Base-by-base conservation (phyloP, 2,888 invertebrate genomes). In the Acleris laterana region DNA sequence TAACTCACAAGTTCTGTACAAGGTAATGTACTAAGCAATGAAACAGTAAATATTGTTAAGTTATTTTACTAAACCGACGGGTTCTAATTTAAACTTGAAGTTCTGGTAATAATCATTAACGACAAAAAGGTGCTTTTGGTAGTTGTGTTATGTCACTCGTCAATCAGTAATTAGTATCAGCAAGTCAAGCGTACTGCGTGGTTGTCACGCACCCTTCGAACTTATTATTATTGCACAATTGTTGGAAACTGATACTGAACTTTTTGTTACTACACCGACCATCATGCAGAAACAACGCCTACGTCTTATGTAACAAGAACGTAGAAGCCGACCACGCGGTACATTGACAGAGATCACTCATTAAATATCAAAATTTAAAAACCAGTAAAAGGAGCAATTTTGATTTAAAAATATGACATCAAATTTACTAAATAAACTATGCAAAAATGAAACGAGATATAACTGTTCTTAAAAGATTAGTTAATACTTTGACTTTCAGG, bases 181-280 rank as follows among this genome's bases (percentile, higher is more conserved):
- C 22, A 62, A 52, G 58, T 49, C 64, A 77, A 73, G 72, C 75
- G 74, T 57, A 19, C 38, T 48, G 58, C 51, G 52, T 20, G 46
- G 53, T 60, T 48, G 22, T 63, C 69, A 69, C 68, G 64, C 72
- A 77, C 81, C 85, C 80, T 82, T 80, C 80, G 79, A 78, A 46
- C 46, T 17, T 46, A 80, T 75, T 76, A 20, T 75, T 69, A 68
- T 89, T 89, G 79, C 85, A 78, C 74, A 88, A 88, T 74, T 69
- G 56, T 80, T 82, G 84, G 85, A 87, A 88, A 85, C 82, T 78
- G 83, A 86, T 84, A 85, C 84, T 84, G 83, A 28, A 85, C 72
- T 77, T 61, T 61, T 16, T 74, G 76, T 88, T 88, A 83, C 88
- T 81, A 80, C 84, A 89, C 78, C 80, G 85, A 82, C 80, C 32